Base-by-base conservation (phyloP, 2,888 invertebrate genomes). In the Melinaea marsaeus region DNA sequence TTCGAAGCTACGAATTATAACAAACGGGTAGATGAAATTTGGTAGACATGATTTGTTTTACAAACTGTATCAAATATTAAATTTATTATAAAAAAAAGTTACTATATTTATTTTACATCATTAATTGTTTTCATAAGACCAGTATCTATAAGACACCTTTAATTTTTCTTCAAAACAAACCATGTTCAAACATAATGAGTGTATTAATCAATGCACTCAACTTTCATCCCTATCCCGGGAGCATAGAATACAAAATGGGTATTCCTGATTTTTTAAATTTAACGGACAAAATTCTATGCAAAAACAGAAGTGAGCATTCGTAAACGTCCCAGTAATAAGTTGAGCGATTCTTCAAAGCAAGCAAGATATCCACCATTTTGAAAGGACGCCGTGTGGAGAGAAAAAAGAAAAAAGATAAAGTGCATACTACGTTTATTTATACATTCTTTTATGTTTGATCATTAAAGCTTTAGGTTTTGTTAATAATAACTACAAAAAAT, bases 281-380 rank as follows among this genome's bases (percentile, higher is more conserved):
- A 68, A 68, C 70, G 69, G 69, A 68, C 67, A 72, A 74, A 71
- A 72, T 69, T 71, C 71, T 67, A 69, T 64, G 68, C 69, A 75
- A 75, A 75, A 74, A 74, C 72, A 71, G 68, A 69, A 63, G 66
- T 72, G 69, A 73, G 72, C 77, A 79, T 77, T 79, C 75, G 77
- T 77, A 73, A 73, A 75, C 74, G 77, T 77, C 76, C 67, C 68
- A 69, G 72, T 77, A 75, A 78, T 76, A 78, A 79, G 76, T 75
- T 76, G 74, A 70, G 58, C 71, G 70, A 77, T 78, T 71, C 71
- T 73, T 77, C 74, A 77, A 72, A 74, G 64, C 72, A 69, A 72
- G 69, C 72, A 68, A 71, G 74, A 73, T 69, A 68, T 68, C 66
- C 62, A 67, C 61, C 65, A 69, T 70, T 70, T 70, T 71, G 70